phyloP scores from a whole-genome alignment of 2,888 invertebrate species.

The Caenorhabditis sp. region DNA sequence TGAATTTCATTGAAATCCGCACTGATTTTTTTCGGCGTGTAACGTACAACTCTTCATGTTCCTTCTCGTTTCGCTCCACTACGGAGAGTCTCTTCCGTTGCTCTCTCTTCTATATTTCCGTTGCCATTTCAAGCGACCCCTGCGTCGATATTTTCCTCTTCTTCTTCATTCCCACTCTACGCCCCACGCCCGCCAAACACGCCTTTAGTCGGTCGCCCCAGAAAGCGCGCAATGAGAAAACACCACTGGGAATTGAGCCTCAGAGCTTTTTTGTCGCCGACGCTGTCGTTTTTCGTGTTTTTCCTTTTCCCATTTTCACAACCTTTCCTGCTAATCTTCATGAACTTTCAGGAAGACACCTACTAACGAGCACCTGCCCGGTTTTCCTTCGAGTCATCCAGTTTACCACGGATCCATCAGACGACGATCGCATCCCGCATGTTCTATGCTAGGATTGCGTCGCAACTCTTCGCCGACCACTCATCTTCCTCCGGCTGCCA shows the following conservation, averaged over 20 bases:
- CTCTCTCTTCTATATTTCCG: conserved; percentile 9
- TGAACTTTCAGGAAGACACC: conserved; percentile 7
- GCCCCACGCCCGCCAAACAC: conserved; percentile 12
- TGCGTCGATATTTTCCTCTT: conserved; percentile 8
- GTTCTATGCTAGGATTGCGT: conserved; percentile 70
- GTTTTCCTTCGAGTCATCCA: background rate
- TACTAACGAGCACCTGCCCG: background rate
- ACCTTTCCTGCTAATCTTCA: conserved; percentile 2
- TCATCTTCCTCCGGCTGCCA: background rate
- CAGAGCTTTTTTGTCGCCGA: conserved; percentile 28
- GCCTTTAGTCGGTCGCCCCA: conserved; percentile 23
- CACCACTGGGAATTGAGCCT: conserved; percentile 35
- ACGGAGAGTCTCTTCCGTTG: conserved; percentile 12
- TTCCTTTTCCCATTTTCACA: background rate
- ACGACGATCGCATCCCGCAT: conserved; percentile 36
- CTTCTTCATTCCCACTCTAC: conserved; percentile 3
- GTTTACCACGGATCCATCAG: background rate
- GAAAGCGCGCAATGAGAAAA: conserved; percentile 27
- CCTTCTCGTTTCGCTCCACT: background rate
- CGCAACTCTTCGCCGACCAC: conserved; percentile 67
- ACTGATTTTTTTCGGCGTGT: too few species aligned
- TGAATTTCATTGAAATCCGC: conserved; percentile 17
- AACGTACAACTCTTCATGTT: background rate
- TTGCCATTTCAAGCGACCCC: conserved; percentile 9
- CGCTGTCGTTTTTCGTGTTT: conserved; percentile 13